Percentiles rank a stretch among this genome's conserved stretches.
phyloP scores from a whole-genome alignment of 2,888 invertebrate genomes.

The Spatulosminthurus flaviceps region DNA sequence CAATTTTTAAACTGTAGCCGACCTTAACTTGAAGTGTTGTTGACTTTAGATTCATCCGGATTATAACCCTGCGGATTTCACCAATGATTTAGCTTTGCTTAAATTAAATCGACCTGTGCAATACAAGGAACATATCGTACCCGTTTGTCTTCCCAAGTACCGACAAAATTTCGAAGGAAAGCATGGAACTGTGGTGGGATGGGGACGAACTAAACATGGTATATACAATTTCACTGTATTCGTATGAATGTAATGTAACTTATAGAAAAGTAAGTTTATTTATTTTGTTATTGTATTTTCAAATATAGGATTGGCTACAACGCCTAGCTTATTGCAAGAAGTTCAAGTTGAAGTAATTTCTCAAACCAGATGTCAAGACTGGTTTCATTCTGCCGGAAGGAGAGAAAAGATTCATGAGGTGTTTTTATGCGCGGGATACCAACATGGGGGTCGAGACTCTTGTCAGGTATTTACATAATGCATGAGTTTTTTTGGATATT shows the following conservation, averaged over 20 bases:
- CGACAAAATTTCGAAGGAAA: constrained; percentile 81
- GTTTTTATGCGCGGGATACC: constrained; percentile 91
- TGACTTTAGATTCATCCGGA: constrained; percentile 76
- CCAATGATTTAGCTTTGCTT: constrained; percentile 81
- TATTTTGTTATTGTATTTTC: background rate
- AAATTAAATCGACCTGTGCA: constrained; percentile 72
- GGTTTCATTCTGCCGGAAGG: constrained; percentile 90
- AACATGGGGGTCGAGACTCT: constrained; percentile 77
- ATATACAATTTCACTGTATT: no score
- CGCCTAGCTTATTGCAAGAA: constrained; percentile 79
- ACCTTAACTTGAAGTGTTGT: background rate
- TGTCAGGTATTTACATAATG: constrained; percentile 69
- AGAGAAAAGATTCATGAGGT: constrained; percentile 93
- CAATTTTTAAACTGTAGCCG: background rate
- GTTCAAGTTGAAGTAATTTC: constrained; percentile 76
- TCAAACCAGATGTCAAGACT: constrained; percentile 88
- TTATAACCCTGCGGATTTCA: constrained; percentile 90
- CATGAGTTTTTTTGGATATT: background rate
- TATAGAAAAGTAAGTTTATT: no score
- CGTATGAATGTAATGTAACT: no score
- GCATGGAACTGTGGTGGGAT: constrained; percentile 90
- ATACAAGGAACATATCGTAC: constrained; percentile 91
- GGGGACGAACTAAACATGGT: constrained; percentile 90
- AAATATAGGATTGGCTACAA: constrained; percentile 71
- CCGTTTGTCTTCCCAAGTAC: constrained; percentile 86